Percentiles rank a stretch among this genome's conserved stretches.
Evolutionary conservation across 2,113 vertebrate species (phyloP).

Genomic region (Trematomus loennbergii): DNA sequence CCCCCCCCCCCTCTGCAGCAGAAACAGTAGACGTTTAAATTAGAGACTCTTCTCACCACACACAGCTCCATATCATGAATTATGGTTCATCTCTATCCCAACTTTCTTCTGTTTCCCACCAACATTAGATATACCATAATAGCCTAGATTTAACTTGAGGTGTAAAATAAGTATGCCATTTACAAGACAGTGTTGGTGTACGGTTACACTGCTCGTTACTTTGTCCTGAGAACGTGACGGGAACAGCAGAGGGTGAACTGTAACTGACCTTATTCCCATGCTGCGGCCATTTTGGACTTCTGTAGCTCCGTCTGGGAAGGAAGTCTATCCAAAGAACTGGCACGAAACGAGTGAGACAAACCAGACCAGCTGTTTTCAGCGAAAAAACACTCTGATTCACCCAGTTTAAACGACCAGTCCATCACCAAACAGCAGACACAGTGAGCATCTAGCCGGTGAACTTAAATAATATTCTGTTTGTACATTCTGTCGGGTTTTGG

Average conservation of each 20-base stretch:
- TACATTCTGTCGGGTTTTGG: background rate
- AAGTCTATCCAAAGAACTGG: background rate
- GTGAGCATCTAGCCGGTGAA: no score
- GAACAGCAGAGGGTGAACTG: constrained; percentile 36
- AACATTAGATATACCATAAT: constrained; percentile 1
- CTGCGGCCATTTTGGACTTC: constrained; percentile 19
- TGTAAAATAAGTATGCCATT: constrained; percentile 7
- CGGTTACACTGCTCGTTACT: background rate
- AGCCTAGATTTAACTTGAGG: constrained; percentile 14
- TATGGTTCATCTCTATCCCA: constrained; percentile 23
- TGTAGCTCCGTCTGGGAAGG: constrained; percentile 6
- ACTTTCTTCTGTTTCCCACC: constrained; percentile 19
- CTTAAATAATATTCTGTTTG: background rate
- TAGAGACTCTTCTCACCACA: constrained; percentile 40
- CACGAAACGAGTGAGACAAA: background rate
- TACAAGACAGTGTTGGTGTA: background rate
- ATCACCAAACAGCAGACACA: no score
- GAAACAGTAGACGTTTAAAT: constrained; percentile 54
- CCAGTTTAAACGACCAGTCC: no score
- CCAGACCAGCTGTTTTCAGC: background rate
- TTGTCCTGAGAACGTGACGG: constrained; percentile 25
- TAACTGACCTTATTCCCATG: constrained; percentile 13
- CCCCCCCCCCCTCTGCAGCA: constrained; percentile 31
- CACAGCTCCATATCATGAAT: constrained; percentile 25
- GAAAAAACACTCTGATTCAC: background rate